Evolutionary conservation across 1,140 invertebrate genomes (phyloP), one percentile per base, ranked within the genome.

Genomic region (Aphidius gifuensis): DNA sequence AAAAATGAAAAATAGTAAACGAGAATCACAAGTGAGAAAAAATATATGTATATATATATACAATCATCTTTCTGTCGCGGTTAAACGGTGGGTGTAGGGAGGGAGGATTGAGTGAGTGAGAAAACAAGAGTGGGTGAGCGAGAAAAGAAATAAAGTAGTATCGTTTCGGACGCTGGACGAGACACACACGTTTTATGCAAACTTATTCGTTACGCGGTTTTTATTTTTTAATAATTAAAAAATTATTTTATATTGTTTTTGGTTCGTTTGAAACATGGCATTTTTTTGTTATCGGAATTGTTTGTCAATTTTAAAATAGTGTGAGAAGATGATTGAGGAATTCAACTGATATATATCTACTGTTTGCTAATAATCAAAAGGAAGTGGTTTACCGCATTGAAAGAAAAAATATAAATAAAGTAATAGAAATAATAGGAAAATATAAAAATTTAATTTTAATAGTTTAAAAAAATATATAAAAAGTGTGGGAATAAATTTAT

Each of bases 161-260:
- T 76, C 76, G 78, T 76, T 75, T 77, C 73, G 75, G 76, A 78
- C 78, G 76, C 77, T 78, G 76, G 76, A 77, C 74, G 76, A 80
- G 70, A 72, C 76, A 76, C 77, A 32, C 23, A 79, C 76, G 76
- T 69, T 78, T 74, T 69, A 74, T 70, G 73, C 73, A 70, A 77
- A 74, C 64, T 68, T 72, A 64, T 32, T 32, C 71, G 73, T 68
- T 69, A 72, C 74, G 75, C 71, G 69, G 61, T 69, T 68, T 56
- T 66, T 58, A 6, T n/a, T 39, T 39, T 39, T 8, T 8, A 44
- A 44, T 44, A 11, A 44, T 3, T 11, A 6, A 49, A 49, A 49
- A 16, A 16, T 16, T 16, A 44, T 9, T 9, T 5, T 48, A 9
- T 9, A 40, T 39, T n/a, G 5, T 40, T 44, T 32, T 55, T 55